Evolutionary conservation across 2,888 invertebrate genomes (phyloP), one percentile per base, ranked within the genome.

Genomic region (Sinodicranocentrus sp.): DNA sequence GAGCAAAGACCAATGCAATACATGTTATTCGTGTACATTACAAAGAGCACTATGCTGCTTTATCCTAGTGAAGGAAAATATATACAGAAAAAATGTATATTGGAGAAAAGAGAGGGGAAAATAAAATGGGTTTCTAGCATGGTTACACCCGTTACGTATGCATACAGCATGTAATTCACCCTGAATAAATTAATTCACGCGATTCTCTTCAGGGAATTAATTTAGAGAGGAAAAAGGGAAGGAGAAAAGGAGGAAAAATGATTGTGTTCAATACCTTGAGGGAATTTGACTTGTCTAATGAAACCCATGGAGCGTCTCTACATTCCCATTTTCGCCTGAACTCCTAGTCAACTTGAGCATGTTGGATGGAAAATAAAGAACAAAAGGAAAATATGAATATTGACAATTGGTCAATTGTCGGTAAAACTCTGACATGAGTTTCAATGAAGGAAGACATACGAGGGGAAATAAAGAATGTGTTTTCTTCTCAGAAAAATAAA

Each of bases 1-100:
- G 78, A 79, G 78, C 78, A 71, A 79, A 79, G 63, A 79, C 78
- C 78, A 68, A 68, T 77, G 23, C 48, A 57, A 57, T 57, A 25
- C 77, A n/a, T 61, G 78, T 70, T 70, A 70, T 78, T 78, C 3
- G 33, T 33, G 10, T 78, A 71, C 78, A 63, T 70, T 68, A 52
- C 75, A 75, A 63, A 75, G 61, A 52, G 57, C 1, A 57, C 15
- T 10, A 8, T 57, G 8, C 3, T 57, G 8, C 57, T 21, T 57
- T 17, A 33, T 33, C 5, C 33, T n/a, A n/a, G n/a, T n/a, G n/a
- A n/a, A n/a, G n/a, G n/a, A n/a, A n/a, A n/a, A n/a, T n/a, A 23
- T 57, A 25, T 57, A 48, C 48, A 8, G 3, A 48, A 48, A 48
- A 15, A 48, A 3, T n/a, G n/a, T n/a, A n/a, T n/a, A n/a, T n/a